A percentile compares a stretch with the other conserved stretches of the same genome.
These are phyloP conservation scores for Hassar affinis DNA, from an alignment of 2,113 vertebrate species.

Conservation along the genomic window DNA sequence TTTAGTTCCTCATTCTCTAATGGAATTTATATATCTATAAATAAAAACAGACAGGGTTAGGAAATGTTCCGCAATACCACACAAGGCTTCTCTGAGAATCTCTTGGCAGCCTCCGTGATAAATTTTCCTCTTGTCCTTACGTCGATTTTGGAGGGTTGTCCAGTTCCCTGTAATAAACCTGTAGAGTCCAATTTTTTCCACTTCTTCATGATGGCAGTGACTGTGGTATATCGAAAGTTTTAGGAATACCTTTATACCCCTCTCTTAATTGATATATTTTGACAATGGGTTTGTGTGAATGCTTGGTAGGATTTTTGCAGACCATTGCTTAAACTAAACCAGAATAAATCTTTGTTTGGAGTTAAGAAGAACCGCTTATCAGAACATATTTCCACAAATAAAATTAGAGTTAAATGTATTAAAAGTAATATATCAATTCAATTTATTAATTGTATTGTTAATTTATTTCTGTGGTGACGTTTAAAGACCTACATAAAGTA, in stretches of 20 bases:
- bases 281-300: not conserved
- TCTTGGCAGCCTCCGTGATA: not conserved
- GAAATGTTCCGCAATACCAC: not conserved
- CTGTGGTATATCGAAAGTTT: too few relatives aligned
- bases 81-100: not conserved
- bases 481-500: too few relatives aligned
- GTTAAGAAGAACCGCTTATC: not conserved
- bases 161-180: not conserved
- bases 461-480: too few relatives aligned
- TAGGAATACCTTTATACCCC: not conserved
- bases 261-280: not conserved
- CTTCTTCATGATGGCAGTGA: too few relatives aligned
- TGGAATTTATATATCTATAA: not conserved
- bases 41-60: slow-evolving; percentile 14
- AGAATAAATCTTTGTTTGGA: not conserved
- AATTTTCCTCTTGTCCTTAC: not conserved
- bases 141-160: not conserved
- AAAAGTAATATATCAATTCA: too few relatives aligned
- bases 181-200: too few relatives aligned
- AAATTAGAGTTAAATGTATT: too few relatives aligned
- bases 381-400: too few relatives aligned
- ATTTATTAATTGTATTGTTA: too few relatives aligned
- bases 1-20: slow-evolving; percentile 47
- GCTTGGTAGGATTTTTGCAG: not conserved
- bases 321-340: not conserved